phyloP scores from a whole-genome alignment of 2,113 vertebrate genomes.

The Misgurnus mizolepis region DNA sequence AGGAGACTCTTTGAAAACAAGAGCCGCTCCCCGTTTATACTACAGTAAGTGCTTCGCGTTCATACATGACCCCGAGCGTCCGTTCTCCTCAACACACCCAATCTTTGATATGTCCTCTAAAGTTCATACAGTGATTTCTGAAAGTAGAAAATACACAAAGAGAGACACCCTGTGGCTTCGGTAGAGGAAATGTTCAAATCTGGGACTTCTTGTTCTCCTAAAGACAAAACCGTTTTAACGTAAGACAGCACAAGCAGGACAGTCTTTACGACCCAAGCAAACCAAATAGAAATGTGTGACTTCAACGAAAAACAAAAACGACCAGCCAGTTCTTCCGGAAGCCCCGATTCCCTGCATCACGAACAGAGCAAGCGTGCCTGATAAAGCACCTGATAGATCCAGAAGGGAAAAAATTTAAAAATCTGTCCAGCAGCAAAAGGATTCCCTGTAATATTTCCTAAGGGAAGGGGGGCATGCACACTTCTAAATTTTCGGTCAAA shows the following conservation, averaged over 20 bases:
- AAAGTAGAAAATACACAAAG: slow-evolving; percentile 52
- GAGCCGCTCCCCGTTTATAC: slow-evolving; percentile 61
- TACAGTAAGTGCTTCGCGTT: slow-evolving; percentile 76
- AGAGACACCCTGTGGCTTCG: slow-evolving; percentile 56
- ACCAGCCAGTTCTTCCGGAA: slow-evolving; percentile 25
- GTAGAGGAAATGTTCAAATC: slow-evolving; percentile 55
- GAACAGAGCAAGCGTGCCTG: slow-evolving; percentile 23
- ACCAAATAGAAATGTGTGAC: slow-evolving; percentile 28
- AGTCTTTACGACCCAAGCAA: slow-evolving; percentile 21
- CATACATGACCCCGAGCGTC: slow-evolving; percentile 50
- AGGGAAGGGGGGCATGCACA: slow-evolving; percentile 10
- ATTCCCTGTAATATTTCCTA: slow-evolving; percentile 48
- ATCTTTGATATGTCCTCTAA: slow-evolving; percentile 64
- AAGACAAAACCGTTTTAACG: slow-evolving; percentile 37
- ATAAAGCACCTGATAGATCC: slow-evolving; percentile 37
- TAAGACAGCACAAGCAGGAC: not conserved
- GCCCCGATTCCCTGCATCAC: slow-evolving; percentile 25
- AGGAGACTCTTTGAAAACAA: slow-evolving; percentile 59
- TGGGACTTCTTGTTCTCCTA: slow-evolving; percentile 18
- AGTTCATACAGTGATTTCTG: slow-evolving; percentile 52
- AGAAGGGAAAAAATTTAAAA: slow-evolving; percentile 40
- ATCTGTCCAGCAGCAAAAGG: slow-evolving; percentile 65
- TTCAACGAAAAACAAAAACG: not conserved
- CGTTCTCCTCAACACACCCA: slow-evolving; percentile 51
- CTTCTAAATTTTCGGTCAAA: slow-evolving; percentile 35